Conservation (phyloP, 2,888 invertebrate species). For the Eurytoma adleriae region DNA sequence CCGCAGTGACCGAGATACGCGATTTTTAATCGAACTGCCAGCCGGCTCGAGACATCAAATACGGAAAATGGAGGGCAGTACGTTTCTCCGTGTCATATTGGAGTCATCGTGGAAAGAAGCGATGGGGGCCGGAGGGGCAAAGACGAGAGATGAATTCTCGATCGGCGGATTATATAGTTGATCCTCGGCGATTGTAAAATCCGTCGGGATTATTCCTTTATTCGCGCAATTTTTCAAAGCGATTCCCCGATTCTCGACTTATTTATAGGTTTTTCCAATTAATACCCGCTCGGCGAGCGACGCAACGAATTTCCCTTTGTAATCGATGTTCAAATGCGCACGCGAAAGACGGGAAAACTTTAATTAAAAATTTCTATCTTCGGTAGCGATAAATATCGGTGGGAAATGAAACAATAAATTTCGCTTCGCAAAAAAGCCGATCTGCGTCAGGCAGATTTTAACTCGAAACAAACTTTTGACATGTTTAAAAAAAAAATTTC, state of each 20-base stretch:
- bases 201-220: background rate
- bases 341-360: background rate
- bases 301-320: slow-evolving; percentile 28
- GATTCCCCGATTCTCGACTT: slow-evolving; percentile 14
- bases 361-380: slow-evolving; percentile 26
- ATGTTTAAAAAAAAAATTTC: no score
- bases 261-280: slow-evolving; percentile 38
- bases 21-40: slow-evolving; percentile 48
- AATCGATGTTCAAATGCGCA: background rate
- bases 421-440: no score
- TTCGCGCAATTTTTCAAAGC: background rate
- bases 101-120: background rate
- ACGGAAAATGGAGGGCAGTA: background rate
- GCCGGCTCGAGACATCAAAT: slow-evolving; percentile 16
- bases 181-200: slow-evolving; percentile 6
- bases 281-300: background rate
- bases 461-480: no score
- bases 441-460: no score
- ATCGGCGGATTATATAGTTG: slow-evolving; percentile 2
- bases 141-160: background rate
- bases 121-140: background rate
- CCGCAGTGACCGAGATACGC: slow-evolving; percentile 10
- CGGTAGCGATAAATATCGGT: background rate
- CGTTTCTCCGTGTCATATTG: slow-evolving; percentile 9
- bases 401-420: background rate